phyloP scores from a whole-genome alignment of 2,888 invertebrate genomes.

The Chymomyza amoena region DNA sequence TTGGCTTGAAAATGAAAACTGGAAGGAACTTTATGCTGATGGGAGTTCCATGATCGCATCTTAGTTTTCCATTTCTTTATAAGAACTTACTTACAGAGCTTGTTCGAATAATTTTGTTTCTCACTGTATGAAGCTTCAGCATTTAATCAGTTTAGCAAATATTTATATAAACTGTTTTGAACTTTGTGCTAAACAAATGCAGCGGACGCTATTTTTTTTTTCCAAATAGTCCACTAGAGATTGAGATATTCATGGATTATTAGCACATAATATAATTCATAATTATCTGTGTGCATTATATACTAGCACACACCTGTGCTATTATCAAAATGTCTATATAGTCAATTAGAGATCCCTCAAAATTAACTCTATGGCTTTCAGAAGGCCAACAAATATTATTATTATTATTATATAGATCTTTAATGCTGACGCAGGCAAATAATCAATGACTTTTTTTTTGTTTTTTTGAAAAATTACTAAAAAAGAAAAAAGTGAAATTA shows the following conservation, averaged over 20 bases:
- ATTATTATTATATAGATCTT: slow-evolving; percentile 40
- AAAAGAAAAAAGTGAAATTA: not conserved
- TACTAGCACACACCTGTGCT: not conserved
- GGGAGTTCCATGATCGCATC: too few relatives aligned
- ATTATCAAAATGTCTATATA: not conserved
- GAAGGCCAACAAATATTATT: slow-evolving; percentile 32
- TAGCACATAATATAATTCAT: not conserved
- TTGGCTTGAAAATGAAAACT: too few relatives aligned
- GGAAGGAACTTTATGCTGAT: too few relatives aligned
- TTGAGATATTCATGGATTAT: not conserved
- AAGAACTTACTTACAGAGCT: too few relatives aligned
- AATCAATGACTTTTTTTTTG: slow-evolving; percentile 24
- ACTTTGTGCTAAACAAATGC: slow-evolving; percentile 39
- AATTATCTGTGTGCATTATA: not conserved
- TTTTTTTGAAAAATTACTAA: not conserved
- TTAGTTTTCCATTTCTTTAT: too few relatives aligned
- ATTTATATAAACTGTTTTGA: slow-evolving; percentile 39
- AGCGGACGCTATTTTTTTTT: not conserved
- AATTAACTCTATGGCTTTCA: slow-evolving; percentile 33
- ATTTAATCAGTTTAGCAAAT: slow-evolving; percentile 18
- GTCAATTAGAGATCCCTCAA: not conserved
- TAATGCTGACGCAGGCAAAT: slow-evolving; percentile 45
- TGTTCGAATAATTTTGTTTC: too few relatives aligned
- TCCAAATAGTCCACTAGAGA: not conserved
- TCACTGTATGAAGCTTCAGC: too few relatives aligned